Evolutionary conservation across 2,113 vertebrate species (phyloP), one percentile per base, ranked within the genome.

Genomic region (Manacus vitellinus): DNA sequence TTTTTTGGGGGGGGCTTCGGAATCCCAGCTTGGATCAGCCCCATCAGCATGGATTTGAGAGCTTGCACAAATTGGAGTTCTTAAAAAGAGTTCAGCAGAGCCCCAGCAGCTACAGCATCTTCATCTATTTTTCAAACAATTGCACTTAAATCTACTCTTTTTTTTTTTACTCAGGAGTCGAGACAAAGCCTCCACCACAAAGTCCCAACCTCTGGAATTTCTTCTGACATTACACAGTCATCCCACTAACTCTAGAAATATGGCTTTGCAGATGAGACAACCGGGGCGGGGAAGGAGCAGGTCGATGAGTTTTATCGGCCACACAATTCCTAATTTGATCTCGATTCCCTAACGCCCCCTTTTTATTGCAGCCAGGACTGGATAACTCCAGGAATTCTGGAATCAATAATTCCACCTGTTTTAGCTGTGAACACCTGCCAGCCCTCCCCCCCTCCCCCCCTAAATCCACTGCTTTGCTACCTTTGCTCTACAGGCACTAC

Each of bases 31-130:
- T 35, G 62, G n/a, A 61, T 46, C 19, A 66, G 67, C 88, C 94
- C 73, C 54, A 1, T 28, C 17, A 2, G 4, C 3, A 6, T 7
- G 9, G 47, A 41, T 35, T 35, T 5, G 68, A 95, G 96, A 82
- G 88, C 94, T 94, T 94, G 97, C 95, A 88, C 97, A 97, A 97
- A 93, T 67, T 37, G 89, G 92, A 87, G 96, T 98, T 98, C 98
- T 99, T 98, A 98, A 98, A 98, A 98, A 98, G 98, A 98, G 98
- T 97, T 97, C 97, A 35, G 97, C 96, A 98, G 97, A 98, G 95
- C 94, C 37, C 37, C 12, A 63, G 65, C 95, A 96, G 91, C 97
- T 97, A 97, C 89, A 97, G 95, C 83, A 96, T 97, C 93, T 92
- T 97, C 97, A 97, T 44, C 97, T 98, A 97, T 95, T 84, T 83